Conservation (phyloP, 2,888 invertebrate genomes). For the Yponomeuta malinellus region DNA sequence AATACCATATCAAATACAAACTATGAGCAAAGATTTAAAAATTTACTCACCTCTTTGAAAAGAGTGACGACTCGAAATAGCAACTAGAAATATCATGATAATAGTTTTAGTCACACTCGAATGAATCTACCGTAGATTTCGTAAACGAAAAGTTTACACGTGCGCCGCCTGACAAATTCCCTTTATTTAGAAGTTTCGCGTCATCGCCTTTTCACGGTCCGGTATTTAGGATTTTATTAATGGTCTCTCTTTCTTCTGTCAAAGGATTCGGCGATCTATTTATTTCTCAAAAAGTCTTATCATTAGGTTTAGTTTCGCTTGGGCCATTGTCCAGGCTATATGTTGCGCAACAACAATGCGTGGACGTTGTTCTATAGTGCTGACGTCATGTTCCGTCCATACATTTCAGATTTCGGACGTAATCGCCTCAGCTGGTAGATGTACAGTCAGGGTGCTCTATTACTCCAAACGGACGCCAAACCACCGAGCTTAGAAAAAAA, state of each 20-base stretch:
- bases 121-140: constrained; percentile 7
- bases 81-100: neutral
- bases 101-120: constrained; percentile 6
- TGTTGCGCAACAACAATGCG: constrained; percentile 63
- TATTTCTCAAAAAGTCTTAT: constrained; percentile 60
- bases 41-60: neutral
- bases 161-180: constrained; percentile 31
- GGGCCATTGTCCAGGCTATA: constrained; percentile 59
- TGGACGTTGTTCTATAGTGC: constrained; percentile 46
- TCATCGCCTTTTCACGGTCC: constrained; percentile 49
- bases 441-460: constrained; percentile 45
- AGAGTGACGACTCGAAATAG: neutral
- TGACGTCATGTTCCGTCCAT: constrained; percentile 60
- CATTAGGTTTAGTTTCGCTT: constrained; percentile 28
- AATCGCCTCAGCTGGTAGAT: constrained; percentile 47
- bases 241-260: constrained; percentile 46
- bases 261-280: constrained; percentile 47
- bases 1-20: no score
- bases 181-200: constrained; percentile 37
- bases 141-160: constrained; percentile 10
- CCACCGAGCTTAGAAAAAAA: no score
- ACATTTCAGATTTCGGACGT: constrained; percentile 54
- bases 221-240: constrained; percentile 63
- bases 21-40: no score
- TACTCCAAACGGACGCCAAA: neutral